A percentile compares a stretch with the other conserved stretches of the same genome.
phyloP scores from a whole-genome alignment of 1,140 invertebrate species.

The Helicoverpa armigera region DNA sequence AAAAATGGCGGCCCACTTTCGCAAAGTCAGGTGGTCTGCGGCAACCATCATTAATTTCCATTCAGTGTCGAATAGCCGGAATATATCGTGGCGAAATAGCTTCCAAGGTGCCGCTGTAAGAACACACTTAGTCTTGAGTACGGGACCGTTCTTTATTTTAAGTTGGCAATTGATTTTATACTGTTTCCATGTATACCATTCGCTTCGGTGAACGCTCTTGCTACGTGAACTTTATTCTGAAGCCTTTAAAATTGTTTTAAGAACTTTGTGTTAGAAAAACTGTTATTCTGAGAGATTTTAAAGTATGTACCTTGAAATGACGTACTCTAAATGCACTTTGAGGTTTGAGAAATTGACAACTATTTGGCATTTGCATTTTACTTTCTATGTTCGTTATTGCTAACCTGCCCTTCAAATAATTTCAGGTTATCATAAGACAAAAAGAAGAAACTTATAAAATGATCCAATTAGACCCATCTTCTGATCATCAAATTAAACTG shows the following conservation, averaged over 20 bases:
- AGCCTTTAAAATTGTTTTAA: not conserved
- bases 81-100: constrained; percentile 62
- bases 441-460: not conserved
- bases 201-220: not conserved
- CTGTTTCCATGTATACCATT: not conserved
- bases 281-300: not conserved
- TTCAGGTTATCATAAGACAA: not conserved
- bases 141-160: constrained; percentile 47
- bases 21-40: constrained; percentile 68
- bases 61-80: constrained; percentile 66
- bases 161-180: constrained; percentile 49
- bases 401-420: no score
- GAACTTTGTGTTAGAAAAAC: not conserved
- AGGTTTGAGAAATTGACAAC: no score
- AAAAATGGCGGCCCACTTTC: constrained; percentile 60
- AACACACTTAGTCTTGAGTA: constrained; percentile 47
- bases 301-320: no score
- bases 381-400: no score
- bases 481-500: constrained; percentile 20
- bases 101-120: constrained; percentile 40
- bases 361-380: no score
- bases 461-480: not conserved
- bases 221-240: not conserved
- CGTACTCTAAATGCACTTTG: no score
- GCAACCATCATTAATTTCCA: constrained; percentile 75